Evolutionary conservation across 2,888 invertebrate genomes (phyloP), one percentile per base, ranked within the genome.

Genomic region (Zygaena filipendulae): DNA sequence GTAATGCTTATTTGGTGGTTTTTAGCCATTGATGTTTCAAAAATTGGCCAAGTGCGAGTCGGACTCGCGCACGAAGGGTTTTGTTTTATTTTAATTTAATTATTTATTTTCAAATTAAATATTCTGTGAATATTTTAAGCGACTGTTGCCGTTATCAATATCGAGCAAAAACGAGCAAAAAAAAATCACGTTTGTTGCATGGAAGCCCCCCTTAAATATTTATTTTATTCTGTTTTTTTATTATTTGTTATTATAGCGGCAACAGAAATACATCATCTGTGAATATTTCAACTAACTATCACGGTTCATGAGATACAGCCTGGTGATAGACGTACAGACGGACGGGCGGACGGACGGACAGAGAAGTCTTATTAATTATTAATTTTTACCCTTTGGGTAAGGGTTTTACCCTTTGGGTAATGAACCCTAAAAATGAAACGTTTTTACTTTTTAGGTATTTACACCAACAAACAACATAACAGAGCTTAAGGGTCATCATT

Each of bases 191-290:
- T 21, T 21, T 21, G 21, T 21, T 21, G 21, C 8, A 21, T 21
- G 21, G 21, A 4, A n/a, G 21, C 21, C 21, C 21, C n/a, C 21
- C 21, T 16, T 6, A 16, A 16, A 16, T 16, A 16, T 16, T 16
- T 16, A 16, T 16, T 16, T 16, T 16, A 16, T 16, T 16, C 16
- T 16, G 16, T 16, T 16, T 14, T 24, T 24, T 22, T 24, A 13
- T 4, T 24, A 14, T 24, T 14, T 24, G 24, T 24, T 24, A 13
- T 24, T 24, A 24, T 24, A 24, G 24, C 24, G 14, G 24, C 24
- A 13, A 24, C 24, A 13, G 24, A 13, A 24, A 24, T 24, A 24
- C 24, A 24, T 24, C 13, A 24, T 24, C 8, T 24, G 13, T 24
- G 24, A 24, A 24, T 13, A 24, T 24, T 24, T 24, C 14, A 24